Percentiles rank a stretch among this genome's conserved stretches.
These are phyloP conservation scores for Bombus difficillimus DNA, from an alignment of 1,140 invertebrate genomes.

Conservation along the genomic window DNA sequence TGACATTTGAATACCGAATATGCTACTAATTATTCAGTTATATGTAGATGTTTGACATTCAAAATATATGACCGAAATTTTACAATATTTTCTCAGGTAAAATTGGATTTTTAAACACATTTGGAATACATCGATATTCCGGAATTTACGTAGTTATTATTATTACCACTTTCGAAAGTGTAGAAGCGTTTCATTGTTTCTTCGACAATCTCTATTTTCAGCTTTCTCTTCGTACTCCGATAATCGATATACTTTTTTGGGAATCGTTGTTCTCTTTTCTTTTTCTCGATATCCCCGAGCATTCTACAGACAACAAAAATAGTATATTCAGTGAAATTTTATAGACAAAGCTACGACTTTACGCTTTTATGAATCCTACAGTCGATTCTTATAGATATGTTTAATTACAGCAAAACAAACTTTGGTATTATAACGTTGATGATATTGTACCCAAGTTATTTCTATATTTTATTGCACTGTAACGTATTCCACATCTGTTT, in stretches of 20 bases:
- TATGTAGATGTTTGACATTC: background rate
- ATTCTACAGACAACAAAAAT: background rate
- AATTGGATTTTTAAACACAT: background rate
- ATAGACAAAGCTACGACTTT: background rate
- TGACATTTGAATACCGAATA: conserved; percentile 23
- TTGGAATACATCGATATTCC: background rate
- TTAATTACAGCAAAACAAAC: background rate
- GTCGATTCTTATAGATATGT: background rate
- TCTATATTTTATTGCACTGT: background rate
- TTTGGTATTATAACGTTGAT: background rate
- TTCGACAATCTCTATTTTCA: background rate
- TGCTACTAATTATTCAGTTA: conserved; percentile 1
- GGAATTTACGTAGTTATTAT: background rate
- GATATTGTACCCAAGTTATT: too few species aligned
- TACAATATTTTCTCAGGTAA: background rate
- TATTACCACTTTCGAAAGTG: background rate
- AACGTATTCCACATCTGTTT: background rate
- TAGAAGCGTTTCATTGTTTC: conserved; percentile 7
- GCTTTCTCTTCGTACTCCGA: background rate
- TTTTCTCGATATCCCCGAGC: too few species aligned
- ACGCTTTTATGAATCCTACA: background rate
- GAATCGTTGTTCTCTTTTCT: background rate
- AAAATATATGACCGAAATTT: background rate
- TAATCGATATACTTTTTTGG: background rate
- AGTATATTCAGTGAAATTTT: background rate